Evolutionary conservation across 2,888 invertebrate genomes (phyloP), one percentile per base, ranked within the genome.

Genomic region (Drosophila borealis): DNA sequence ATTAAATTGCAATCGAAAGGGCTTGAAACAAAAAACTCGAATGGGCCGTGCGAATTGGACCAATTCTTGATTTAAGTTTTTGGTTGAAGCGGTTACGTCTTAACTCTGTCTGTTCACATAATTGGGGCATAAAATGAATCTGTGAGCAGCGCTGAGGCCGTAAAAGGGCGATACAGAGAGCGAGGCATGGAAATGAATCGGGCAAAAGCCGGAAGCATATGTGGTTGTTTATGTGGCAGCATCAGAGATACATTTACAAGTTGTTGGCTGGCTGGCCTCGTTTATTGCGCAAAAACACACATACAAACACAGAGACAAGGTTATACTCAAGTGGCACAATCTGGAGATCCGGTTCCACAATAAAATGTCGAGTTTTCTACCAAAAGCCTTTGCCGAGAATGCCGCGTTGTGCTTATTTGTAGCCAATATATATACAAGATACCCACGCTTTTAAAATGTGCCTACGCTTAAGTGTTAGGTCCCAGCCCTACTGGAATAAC

Each of bases 321-420:
- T 17, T 17, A 17, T 54, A 55, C 73, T 73, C 63, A 57, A 72
- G 78, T 67, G 73, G 73, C 54, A 73, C 17, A 17, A 59, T 66
- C 66, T 53, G 42, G 39, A 65, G 56, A 25, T 53, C 17, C 17
- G 17, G 17, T 17, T 17, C 17, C 17, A 17, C 17, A 17, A 17
- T 17, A 17, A 17, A 17, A 17, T 17, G 17, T 17, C 17, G 17
- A 17, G 17, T 17, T 17, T 17, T 2, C 17, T 17, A 17, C 17
- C 17, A 17, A 17, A 17, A 17, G 17, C 65, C 60, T 61, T 57
- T 57, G 61, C 41, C 56, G 53, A 46, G 57, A 61, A 50, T 54
- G 41, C 54, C 68, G 84, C 84, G 78, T 68, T 66, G 60, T 75
- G 69, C 61, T 87, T 81, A 87, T 82, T 82, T 82, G 84, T 82